A percentile compares a stretch with the other conserved stretches of the same genome.
Conservation (phyloP, 2,113 vertebrate species). For the Elephas maximus region DNA sequence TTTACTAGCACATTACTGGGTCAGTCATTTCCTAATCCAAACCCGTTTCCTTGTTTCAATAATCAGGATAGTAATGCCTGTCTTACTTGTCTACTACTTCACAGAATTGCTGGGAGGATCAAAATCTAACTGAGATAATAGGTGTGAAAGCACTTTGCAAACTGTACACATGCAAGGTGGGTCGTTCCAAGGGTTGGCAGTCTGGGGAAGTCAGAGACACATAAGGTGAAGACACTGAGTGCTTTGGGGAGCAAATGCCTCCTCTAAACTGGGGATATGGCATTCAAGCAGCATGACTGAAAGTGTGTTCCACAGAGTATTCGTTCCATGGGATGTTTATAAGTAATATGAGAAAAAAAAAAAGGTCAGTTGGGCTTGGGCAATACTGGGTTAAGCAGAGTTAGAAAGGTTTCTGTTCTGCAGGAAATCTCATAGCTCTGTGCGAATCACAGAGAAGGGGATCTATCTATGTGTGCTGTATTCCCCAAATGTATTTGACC, state of each 20-base stretch:
- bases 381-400: background rate
- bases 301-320: background rate
- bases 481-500: background rate
- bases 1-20: background rate
- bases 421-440: background rate
- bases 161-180: background rate
- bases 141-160: background rate
- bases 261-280: background rate
- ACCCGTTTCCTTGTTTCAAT: background rate
- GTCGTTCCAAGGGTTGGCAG: rapidly evolving
- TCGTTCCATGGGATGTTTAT: background rate
- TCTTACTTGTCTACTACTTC: background rate
- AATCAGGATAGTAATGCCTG: background rate
- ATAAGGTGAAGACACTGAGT: background rate
- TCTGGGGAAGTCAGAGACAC: background rate
- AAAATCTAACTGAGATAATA: background rate
- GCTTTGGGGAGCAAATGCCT: background rate
- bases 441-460: background rate
- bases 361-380: background rate
- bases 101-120: background rate
- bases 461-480: background rate
- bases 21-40: background rate
- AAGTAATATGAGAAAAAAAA: background rate
- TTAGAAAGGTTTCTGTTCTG: background rate
- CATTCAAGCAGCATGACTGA: background rate